Evolutionary conservation across 2,888 invertebrate species (phyloP).

Genomic region (Drosophila histrio): DNA sequence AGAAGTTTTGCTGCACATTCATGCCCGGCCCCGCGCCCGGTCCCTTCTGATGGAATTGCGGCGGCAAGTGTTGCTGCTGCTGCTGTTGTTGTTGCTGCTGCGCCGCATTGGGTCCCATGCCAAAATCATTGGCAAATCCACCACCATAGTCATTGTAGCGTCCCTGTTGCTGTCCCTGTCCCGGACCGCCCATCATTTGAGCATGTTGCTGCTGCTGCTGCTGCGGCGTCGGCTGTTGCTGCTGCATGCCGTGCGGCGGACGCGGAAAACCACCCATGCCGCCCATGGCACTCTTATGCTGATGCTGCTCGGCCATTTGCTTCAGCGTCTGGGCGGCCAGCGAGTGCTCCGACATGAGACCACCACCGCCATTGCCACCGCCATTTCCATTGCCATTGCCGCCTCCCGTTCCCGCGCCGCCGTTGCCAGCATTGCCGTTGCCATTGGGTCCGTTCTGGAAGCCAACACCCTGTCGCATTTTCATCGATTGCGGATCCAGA

Average conservation of each 20-base stretch:
- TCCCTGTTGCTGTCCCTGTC: conserved; percentile 66
- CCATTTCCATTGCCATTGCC: conserved; percentile 65
- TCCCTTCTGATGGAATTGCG: conserved; percentile 84
- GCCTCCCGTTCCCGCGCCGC: conserved; percentile 72
- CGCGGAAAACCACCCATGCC: conserved; percentile 86
- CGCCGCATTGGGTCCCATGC: conserved; percentile 82
- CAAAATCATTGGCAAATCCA: conserved; percentile 85
- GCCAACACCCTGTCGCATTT: conserved; percentile 56
- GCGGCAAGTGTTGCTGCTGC: conserved; percentile 74
- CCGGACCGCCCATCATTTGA: conserved; percentile 80
- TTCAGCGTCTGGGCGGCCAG: conserved; percentile 97
- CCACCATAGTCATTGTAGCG: conserved; percentile 87
- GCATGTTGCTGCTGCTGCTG: conserved; percentile 83
- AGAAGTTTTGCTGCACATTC: conserved; percentile 84
- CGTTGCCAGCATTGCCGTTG: conserved; percentile 71
- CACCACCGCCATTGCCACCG: conserved; percentile 80
- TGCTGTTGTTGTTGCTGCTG: conserved; percentile 78
- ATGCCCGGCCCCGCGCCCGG: conserved; percentile 66
- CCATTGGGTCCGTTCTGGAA: conserved; percentile 57
- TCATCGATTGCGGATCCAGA: conserved; percentile 68
- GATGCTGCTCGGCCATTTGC: conserved; percentile 98
- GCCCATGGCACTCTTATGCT: conserved; percentile 91
- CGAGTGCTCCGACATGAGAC: conserved; percentile 89
- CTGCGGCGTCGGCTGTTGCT: conserved; percentile 82
- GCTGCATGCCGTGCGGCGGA: conserved; percentile 82